Base-by-base conservation (phyloP, 2,113 vertebrate genomes). In the Rhegmatorhina hoffmannsi region DNA sequence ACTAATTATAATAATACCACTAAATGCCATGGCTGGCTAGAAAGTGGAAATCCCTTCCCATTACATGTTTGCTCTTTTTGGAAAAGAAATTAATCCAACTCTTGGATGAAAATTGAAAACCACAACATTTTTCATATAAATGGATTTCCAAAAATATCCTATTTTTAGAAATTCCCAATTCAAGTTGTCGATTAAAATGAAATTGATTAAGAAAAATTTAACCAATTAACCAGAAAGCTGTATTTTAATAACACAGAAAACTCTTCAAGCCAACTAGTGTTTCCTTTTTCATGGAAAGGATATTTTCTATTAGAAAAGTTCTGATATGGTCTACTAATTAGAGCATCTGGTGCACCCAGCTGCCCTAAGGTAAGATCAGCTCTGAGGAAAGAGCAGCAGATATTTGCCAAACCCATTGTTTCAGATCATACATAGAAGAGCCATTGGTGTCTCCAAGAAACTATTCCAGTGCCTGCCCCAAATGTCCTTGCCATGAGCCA, bases 21-120 rank as follows among this genome's bases (percentile, higher is more conserved):
- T 92, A 92, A 95, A 95, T 84, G 36, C 60, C 85, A 89, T 74
- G 73, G 38, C 52, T 95, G 79, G 59, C 83, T 90, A 86, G 86
- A 95, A 95, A 96, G 70, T 87, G 79, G 92, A 96, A 97, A 95
- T 96, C 90, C 94, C 80, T 96, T 93, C 83, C 76, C 62, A 64
- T 89, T 92, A 90, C 86, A 73, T 94, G 64, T 95, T 92, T 96
- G 92, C 73, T 81, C 73, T 74, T 92, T 92, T 93, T 88, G 92
- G 94, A 86, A 92, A 68, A 84, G 28, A 89, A 92, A 96, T 90
- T 52, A 88, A 72, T 95, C 80, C 62, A 78, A 47, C 25, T 72
- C 76, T 96, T 94, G 92, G 92, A 96, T 62, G 83, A 87, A 78
- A 92, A 90, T 86, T 82, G 28, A 87, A 96, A 96, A 87, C 94